Conservation (phyloP, 2,888 invertebrate genomes). For the Campaea margaritaria region DNA sequence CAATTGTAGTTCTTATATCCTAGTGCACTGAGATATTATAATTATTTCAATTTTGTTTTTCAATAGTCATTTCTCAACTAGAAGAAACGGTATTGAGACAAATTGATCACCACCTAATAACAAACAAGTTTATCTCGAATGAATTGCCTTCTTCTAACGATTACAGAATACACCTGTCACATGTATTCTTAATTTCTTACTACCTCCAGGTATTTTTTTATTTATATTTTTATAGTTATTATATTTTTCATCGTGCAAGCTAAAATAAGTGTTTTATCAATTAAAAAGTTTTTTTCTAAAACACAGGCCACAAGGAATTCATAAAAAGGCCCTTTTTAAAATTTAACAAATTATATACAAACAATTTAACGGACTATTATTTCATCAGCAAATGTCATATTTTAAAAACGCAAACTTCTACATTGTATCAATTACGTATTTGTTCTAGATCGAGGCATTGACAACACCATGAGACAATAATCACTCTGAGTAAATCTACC, state of each 20-base stretch:
- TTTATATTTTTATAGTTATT: not conserved
- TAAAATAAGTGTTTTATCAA: not conserved
- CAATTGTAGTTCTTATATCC: slow-evolving; percentile 5
- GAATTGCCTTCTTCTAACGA: not conserved
- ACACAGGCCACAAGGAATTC: not conserved
- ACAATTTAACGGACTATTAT: not conserved
- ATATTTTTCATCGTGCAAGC: not conserved
- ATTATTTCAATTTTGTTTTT: slow-evolving; percentile 10
- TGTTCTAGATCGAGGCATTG: slow-evolving; percentile 4
- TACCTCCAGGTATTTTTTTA: too few relatives aligned
- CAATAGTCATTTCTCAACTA: slow-evolving; percentile 50
- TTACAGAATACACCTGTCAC: too few relatives aligned
- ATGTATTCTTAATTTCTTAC: too few relatives aligned
- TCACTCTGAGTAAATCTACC: slow-evolving; percentile 13
- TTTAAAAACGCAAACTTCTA: too few relatives aligned
- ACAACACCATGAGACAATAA: slow-evolving; percentile 15
- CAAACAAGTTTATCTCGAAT: not conserved
- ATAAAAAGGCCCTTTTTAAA: not conserved
- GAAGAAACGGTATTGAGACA: slow-evolving; percentile 56
- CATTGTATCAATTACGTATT: not conserved
- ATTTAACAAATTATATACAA: not conserved
- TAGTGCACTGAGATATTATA: not conserved
- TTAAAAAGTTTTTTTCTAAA: slow-evolving; percentile 1
- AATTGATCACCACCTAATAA: not conserved
- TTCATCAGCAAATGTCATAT: too few relatives aligned